Conservation (phyloP, 2,797 vertebrate species). For the Aldrovandia affinis region DNA sequence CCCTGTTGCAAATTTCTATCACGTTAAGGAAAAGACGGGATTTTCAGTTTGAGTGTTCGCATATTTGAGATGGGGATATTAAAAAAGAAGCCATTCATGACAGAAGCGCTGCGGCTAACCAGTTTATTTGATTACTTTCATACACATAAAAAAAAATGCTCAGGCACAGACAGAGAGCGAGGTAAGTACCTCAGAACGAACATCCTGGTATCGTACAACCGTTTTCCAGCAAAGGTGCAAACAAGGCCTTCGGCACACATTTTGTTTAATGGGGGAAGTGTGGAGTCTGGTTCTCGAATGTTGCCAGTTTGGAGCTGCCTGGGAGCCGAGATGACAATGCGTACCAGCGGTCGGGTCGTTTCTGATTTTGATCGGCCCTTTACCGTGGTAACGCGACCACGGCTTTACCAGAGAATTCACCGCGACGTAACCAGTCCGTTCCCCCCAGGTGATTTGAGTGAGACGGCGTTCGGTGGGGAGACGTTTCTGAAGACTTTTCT, state of each 20-base stretch:
- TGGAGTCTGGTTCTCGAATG: background rate
- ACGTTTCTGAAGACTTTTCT: background rate
- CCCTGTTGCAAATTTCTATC: no score
- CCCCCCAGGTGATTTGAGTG: background rate
- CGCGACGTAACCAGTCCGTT: background rate
- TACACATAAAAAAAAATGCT: slow-evolving; percentile 16
- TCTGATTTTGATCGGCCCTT: background rate
- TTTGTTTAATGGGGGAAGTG: background rate
- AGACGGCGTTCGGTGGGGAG: background rate
- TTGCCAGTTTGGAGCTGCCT: background rate
- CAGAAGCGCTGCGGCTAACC: background rate
- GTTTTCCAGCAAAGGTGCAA: background rate
- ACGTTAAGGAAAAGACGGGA: no score
- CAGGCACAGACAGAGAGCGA: slow-evolving; percentile 44
- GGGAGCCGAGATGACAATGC: background rate
- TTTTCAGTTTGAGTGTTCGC: no score
- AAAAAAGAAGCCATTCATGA: background rate
- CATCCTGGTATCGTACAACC: background rate
- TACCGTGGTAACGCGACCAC: background rate
- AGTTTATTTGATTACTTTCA: slow-evolving; percentile 39
- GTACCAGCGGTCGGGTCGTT: background rate
- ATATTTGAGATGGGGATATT: background rate
- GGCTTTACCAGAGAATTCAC: background rate
- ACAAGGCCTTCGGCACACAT: background rate
- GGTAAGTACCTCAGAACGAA: slow-evolving; percentile 29